Evolutionary conservation across 2,797 vertebrate genomes (phyloP), one percentile per base, ranked within the genome.

Genomic region (Acipenser oxyrinchus): DNA sequence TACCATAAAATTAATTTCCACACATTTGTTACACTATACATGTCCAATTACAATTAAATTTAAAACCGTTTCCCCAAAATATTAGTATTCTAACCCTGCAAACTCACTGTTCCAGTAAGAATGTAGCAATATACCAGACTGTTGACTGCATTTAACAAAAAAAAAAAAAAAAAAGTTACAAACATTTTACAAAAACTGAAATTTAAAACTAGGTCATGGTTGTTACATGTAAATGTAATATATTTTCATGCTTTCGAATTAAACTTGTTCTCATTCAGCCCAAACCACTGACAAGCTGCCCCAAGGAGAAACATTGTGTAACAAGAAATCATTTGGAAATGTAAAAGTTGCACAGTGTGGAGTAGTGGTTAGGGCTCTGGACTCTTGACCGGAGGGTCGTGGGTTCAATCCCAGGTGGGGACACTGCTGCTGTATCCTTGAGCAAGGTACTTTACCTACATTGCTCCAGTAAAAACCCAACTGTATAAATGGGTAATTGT

Each of bases 141-240:
- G 4, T 5, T 37, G 37, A 5, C 3, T 37, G 37, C 37, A 37
- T 37, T 37, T 18, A 18, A 18, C 18, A 18, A 18, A 1, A 18
- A 18, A 18, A 12, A 1, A 18, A 18, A 18, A 12, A 58, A 12
- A 58, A n/a, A 12, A 58, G 55, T 12, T 6, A n/a, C n/a, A 58
- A 58, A 58, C 11, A 11, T n/a, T 58, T 58, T 62, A 74, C 68
- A 75, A 75, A 71, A 75, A 69, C 68, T 74, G 72, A 72, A 71
- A 77, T 81, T 74, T 81, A 77, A 71, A 88, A 87, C 79, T 86
- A 84, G 85, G 86, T 82, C 89, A 86, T 77, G 74, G 75, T 84
- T 82, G 86, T 81, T 83, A 79, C 77, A 81, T 73, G 70, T 69
- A 83, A 79, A 84, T 77, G 74, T 71, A 69, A 76, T 77, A 75